Conservation (phyloP, 2,797 vertebrate species). For the Buceros bicornis region DNA sequence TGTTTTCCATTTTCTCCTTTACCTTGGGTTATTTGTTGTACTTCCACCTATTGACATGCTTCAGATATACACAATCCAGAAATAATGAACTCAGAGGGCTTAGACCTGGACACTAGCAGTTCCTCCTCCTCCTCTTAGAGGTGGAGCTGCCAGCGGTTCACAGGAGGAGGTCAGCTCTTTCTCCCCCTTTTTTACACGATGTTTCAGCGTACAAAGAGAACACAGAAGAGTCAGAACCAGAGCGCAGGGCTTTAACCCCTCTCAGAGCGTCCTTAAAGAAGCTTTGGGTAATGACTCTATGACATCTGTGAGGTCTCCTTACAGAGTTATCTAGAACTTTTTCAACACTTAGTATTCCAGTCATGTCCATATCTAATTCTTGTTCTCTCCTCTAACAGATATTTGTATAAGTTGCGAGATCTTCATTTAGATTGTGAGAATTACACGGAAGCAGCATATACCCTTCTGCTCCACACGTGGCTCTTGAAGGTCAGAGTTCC, state of each 20-base stretch:
- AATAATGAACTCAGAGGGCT: accelerated
- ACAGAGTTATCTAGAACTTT: not conserved
- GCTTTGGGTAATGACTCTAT: not conserved
- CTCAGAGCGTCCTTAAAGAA: not conserved
- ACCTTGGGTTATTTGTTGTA: not conserved
- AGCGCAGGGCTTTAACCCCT: not conserved
- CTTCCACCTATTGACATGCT: not conserved
- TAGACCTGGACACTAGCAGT: not conserved
- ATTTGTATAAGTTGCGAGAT: slow-evolving; percentile 95
- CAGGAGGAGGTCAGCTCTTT: not conserved
- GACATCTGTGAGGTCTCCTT: not conserved
- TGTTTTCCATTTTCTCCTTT: not conserved
- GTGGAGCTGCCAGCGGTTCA: not conserved
- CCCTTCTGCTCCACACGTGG: slow-evolving; percentile 93
- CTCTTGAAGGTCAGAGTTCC: slow-evolving; percentile 89
- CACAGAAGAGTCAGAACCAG: not conserved
- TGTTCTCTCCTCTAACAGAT: slow-evolving; percentile 79
- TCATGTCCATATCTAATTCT: not conserved
- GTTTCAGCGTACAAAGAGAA: not conserved
- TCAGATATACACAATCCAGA: not conserved
- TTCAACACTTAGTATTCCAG: not conserved
- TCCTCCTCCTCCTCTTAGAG: not conserved
- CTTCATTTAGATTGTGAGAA: slow-evolving; percentile 97
- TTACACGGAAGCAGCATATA: slow-evolving; percentile 96
- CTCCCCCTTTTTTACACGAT: not conserved